Base-by-base conservation (phyloP, 92 coral and sea anemone species). In the Actinostola sp. region DNA sequence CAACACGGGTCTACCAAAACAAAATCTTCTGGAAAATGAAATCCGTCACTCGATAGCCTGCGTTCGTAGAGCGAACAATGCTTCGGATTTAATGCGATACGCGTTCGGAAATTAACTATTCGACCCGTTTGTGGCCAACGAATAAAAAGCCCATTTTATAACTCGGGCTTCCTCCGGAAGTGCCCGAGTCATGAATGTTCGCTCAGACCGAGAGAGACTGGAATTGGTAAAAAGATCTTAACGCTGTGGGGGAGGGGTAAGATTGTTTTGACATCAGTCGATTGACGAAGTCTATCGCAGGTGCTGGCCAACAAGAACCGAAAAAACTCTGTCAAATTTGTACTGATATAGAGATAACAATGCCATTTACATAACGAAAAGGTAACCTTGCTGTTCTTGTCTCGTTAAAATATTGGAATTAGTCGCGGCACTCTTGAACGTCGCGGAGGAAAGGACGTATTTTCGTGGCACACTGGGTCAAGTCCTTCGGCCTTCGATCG, bases 271-370 rank as follows among this genome's bases (percentile, higher is more conserved):
- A 50, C 27, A 23, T 67, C 32, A 25, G 17, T 27, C 63, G 60
- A 57, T 11, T 50, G 61, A 50, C 74, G 62, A 68, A 51, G 49
- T 20, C 15, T 17, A 44, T 38, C 62, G 74, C 74, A 68, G 74
- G 74, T 68, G 74, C 49, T 50, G 61, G 2, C 49, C n/a, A 1
- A 36, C 17, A 21, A 24, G 62, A 52, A 50, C 50, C 63, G 17
- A 8, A 51, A 68, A 50, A 52, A 20, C 24, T 25, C 46, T 31
- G 39, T 32, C 12, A 68, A 68, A 50, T 50, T 68, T 53, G 20
- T 32, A 33, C 33, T 25, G 74, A 55, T 68, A 32, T 31, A 29
- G 36, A 33, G 62, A 51, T 68, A 55, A 68, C 19, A 68, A 68
- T 68, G 62, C 61, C 33, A 19, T 28, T 8, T 32, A 50, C 29